Evolutionary conservation across 2,113 vertebrate genomes (phyloP).

Genomic region (Polypterus bichir): DNA sequence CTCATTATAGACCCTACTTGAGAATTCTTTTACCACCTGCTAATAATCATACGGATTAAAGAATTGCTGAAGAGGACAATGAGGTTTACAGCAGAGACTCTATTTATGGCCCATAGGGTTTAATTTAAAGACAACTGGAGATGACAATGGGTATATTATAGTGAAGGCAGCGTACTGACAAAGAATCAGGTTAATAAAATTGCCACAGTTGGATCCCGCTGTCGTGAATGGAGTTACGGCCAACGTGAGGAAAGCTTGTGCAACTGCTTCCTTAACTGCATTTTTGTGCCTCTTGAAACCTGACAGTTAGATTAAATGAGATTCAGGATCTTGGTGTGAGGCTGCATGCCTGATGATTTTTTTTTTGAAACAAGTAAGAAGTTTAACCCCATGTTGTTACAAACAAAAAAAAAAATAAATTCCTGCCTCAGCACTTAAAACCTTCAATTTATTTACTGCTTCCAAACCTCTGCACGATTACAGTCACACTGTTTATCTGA

Average conservation of each 20-base stretch:
- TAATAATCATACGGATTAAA: too few relatives aligned
- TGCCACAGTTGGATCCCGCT: conserved; percentile 3
- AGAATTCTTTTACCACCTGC: too few relatives aligned
- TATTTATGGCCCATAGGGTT: too few relatives aligned
- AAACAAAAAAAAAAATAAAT: not conserved
- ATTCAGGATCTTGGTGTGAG: not conserved
- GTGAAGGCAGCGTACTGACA: not conserved
- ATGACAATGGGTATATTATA: not conserved
- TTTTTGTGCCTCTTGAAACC: conserved; percentile 4
- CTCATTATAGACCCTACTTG: too few relatives aligned
- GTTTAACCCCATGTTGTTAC: not conserved
- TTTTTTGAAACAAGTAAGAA: conserved; percentile 2
- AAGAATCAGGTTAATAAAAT: not conserved
- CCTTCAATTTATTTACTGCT: too few relatives aligned
- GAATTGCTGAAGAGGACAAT: too few relatives aligned
- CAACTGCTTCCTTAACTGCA: not conserved
- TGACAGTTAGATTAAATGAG: conserved; percentile 1
- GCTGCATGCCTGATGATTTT: conserved; percentile 1
- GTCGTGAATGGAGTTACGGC: not conserved
- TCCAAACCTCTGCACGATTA: too few relatives aligned
- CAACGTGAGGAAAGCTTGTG: not conserved
- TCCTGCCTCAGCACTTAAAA: too few relatives aligned
- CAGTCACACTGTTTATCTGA: too few relatives aligned
- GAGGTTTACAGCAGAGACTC: too few relatives aligned
- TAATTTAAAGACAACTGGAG: conserved; percentile 1